These are phyloP conservation scores for Leucophenga varia DNA, from an alignment of 1,140 invertebrate genomes.

Conservation along the genomic window DNA sequence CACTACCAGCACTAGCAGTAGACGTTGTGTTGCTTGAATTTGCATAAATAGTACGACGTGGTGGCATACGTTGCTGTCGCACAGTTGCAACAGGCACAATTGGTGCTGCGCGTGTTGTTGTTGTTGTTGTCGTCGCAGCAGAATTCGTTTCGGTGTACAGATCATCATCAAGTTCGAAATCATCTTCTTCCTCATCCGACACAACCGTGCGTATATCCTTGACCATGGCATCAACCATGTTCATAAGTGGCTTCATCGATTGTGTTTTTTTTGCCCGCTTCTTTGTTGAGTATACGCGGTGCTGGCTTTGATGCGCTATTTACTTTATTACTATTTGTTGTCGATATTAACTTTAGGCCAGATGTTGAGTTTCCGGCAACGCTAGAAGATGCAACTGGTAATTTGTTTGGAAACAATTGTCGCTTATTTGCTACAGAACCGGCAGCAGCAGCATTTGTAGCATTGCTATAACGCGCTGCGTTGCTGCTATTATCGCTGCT, in stretches of 20 bases:
- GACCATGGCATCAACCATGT: slow-evolving; percentile 28
- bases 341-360: too few relatives aligned
- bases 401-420: not conserved
- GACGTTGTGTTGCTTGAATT: too few relatives aligned
- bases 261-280: slow-evolving; percentile 43
- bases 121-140: slow-evolving; percentile 18
- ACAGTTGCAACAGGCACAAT: slow-evolving; percentile 7
- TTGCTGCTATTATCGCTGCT: slow-evolving; percentile 8
- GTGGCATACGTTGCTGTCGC: slow-evolving; percentile 1
- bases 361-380: too few relatives aligned
- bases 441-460: not conserved
- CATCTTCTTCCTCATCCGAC: slow-evolving; percentile 27
- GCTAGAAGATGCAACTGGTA: too few relatives aligned
- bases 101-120: slow-evolving; percentile 10
- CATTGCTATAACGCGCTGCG: too few relatives aligned
- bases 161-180: slow-evolving; percentile 23
- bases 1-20: too few relatives aligned
- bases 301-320: slow-evolving; percentile 30
- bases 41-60: too few relatives aligned
- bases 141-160: not conserved
- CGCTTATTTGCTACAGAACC: not conserved
- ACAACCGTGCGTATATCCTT: slow-evolving; percentile 36
- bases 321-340: too few relatives aligned
- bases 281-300: slow-evolving; percentile 47
- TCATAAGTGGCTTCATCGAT: slow-evolving; percentile 42